These are phyloP conservation scores for Drosophila anomelani DNA, from an alignment of 2,888 invertebrate species.

Conservation along the genomic window DNA sequence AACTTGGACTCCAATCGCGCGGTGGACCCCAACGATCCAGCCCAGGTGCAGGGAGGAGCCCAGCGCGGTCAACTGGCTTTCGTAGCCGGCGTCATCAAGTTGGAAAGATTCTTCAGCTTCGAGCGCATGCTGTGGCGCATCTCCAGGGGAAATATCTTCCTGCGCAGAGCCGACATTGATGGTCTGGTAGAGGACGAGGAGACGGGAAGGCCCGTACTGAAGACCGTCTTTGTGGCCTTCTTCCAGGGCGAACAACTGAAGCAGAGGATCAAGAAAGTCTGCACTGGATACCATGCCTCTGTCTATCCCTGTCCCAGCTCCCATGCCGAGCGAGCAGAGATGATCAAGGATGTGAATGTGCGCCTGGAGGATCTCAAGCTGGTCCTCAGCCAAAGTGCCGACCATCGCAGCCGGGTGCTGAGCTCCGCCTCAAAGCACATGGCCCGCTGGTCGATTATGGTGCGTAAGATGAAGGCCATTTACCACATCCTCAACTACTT, in stretches of 20 bases:
- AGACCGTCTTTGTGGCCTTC: conserved; percentile 92
- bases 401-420: conserved; percentile 92
- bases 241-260: conserved; percentile 95
- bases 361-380: conserved; percentile 92
- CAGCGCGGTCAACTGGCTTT: conserved; percentile 87
- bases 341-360: conserved; percentile 92
- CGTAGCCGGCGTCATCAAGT: conserved; percentile 93
- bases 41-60: conserved; percentile 22
- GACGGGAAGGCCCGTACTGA: conserved; percentile 89
- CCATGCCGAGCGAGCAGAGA: conserved; percentile 90
- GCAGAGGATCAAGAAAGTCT: conserved; percentile 94
- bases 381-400: conserved; percentile 92
- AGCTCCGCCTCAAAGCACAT: conserved; percentile 92
- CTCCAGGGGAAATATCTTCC: conserved; percentile 93
- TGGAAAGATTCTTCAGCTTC: conserved; percentile 92
- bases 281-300: conserved; percentile 93
- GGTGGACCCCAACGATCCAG: conserved; percentile 89
- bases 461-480: conserved; percentile 95
- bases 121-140: conserved; percentile 95
- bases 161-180: conserved; percentile 91
- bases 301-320: conserved; percentile 94
- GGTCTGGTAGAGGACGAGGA: conserved; percentile 90
- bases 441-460: conserved; percentile 92
- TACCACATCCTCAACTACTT: conserved; percentile 97
- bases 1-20: conserved; percentile 86